Evolutionary conservation across 2,113 vertebrate genomes (phyloP).

Genomic region (Phocoena sinus): DNA sequence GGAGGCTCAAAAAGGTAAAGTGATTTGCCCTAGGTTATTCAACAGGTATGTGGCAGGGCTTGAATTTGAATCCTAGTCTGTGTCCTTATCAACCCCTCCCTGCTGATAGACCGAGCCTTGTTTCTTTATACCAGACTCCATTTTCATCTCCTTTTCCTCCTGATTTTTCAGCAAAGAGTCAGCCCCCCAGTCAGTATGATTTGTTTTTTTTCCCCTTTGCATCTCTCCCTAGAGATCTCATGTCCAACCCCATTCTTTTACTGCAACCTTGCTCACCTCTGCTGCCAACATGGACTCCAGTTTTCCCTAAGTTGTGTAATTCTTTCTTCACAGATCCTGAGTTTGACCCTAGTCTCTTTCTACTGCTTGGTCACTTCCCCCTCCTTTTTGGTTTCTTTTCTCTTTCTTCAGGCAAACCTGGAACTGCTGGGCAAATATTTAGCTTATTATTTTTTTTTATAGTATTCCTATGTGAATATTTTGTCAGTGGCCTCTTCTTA

Average conservation of each 20-base stretch:
- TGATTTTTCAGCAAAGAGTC: constrained; percentile 7
- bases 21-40: neutral
- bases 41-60: neutral
- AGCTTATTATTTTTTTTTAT: constrained; percentile 54
- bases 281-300: constrained; percentile 41
- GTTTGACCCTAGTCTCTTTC: constrained; percentile 9
- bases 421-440: constrained; percentile 70
- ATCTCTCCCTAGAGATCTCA: constrained; percentile 36
- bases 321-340: constrained; percentile 26
- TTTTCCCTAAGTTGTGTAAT: constrained; percentile 59
- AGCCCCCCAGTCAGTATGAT: neutral
- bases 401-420: constrained; percentile 55
- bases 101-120: neutral
- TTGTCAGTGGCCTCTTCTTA: constrained; percentile 73
- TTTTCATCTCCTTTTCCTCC: neutral
- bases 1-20: neutral
- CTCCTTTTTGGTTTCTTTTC: constrained; percentile 35
- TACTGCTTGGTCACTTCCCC: neutral
- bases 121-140: neutral
- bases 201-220: neutral
- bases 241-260: constrained; percentile 18
- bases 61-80: neutral
- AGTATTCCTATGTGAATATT: constrained; percentile 75
- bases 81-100: neutral
- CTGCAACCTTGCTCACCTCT: neutral